phyloP scores from a whole-genome alignment of 2,888 invertebrate species.

The Tinea semifulvella region DNA sequence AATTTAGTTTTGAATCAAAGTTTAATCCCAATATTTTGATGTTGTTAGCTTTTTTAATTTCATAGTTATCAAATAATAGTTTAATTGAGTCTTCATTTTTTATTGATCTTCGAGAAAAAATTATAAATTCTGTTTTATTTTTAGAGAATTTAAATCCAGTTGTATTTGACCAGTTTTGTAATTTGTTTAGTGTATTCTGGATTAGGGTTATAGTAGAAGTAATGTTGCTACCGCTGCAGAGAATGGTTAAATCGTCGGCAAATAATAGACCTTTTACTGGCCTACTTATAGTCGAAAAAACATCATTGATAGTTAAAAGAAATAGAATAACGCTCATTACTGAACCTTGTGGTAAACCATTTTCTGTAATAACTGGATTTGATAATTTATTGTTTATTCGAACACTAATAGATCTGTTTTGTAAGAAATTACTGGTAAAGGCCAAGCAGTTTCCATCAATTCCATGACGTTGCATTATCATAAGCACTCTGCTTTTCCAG shows the following conservation, averaged over 20 bases:
- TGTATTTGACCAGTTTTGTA: conserved; percentile 15
- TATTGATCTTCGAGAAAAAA: conserved; percentile 15
- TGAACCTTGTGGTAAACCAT: conserved; percentile 17
- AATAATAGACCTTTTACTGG: conserved; percentile 17
- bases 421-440: conserved; percentile 16
- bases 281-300: conserved; percentile 13
- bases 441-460: conserved; percentile 16
- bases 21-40: conserved; percentile 17
- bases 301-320: conserved; percentile 18
- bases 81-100: conserved; percentile 10
- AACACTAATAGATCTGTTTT: conserved; percentile 16
- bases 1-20: conserved; percentile 18
- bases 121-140: conserved; percentile 18
- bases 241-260: conserved; percentile 17
- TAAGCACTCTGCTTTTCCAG: conserved; percentile 19
- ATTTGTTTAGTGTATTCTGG: conserved; percentile 17
- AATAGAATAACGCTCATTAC: conserved; percentile 18
- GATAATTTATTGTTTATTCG: conserved; percentile 11
- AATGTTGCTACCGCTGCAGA: conserved; percentile 11
- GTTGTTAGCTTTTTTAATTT: conserved; percentile 16
- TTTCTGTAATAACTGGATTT: conserved; percentile 12
- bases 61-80: conserved; percentile 10
- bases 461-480: conserved; percentile 8
- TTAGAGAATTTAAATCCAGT: conserved; percentile 19
- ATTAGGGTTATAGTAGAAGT: conserved; percentile 15